Evolutionary conservation across 1,140 invertebrate genomes (phyloP).

Genomic region (Pseudoatta argentina): DNA sequence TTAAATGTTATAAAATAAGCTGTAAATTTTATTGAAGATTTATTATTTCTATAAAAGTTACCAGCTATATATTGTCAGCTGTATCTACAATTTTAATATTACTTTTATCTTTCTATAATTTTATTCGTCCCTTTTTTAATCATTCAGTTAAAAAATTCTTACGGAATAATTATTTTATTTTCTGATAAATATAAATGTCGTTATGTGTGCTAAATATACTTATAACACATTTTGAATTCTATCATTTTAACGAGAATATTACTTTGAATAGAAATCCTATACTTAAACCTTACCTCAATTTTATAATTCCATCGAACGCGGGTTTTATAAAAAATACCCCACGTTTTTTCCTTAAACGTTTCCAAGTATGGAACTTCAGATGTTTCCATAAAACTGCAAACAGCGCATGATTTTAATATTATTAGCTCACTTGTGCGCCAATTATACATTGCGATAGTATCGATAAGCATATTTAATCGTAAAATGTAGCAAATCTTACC

Average conservation of each 20-base stretch:
- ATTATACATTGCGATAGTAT: neutral
- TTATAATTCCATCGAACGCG: slow-evolving; percentile 69
- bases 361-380: slow-evolving; percentile 65
- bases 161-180: neutral
- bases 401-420: neutral
- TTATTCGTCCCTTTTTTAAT: neutral
- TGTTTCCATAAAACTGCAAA: slow-evolving; percentile 6
- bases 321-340: slow-evolving; percentile 51
- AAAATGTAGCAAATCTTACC: slow-evolving; percentile 34
- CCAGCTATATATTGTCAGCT: too few species aligned
- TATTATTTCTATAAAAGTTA: neutral
- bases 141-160: neutral
- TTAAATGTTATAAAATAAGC: neutral
- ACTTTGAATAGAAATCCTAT: neutral
- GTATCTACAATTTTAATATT: neutral
- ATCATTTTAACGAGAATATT: neutral
- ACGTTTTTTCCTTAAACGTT: slow-evolving; percentile 53
- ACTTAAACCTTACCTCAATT: slow-evolving; percentile 65
- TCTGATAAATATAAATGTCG: neutral
- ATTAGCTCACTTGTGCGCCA: neutral
- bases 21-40: neutral
- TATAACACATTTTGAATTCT: slow-evolving; percentile 1
- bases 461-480: neutral
- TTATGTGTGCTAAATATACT: neutral
- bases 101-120: neutral